Conservation (phyloP, 2,797 vertebrate genomes). For the Peromyscus melanophrys region DNA sequence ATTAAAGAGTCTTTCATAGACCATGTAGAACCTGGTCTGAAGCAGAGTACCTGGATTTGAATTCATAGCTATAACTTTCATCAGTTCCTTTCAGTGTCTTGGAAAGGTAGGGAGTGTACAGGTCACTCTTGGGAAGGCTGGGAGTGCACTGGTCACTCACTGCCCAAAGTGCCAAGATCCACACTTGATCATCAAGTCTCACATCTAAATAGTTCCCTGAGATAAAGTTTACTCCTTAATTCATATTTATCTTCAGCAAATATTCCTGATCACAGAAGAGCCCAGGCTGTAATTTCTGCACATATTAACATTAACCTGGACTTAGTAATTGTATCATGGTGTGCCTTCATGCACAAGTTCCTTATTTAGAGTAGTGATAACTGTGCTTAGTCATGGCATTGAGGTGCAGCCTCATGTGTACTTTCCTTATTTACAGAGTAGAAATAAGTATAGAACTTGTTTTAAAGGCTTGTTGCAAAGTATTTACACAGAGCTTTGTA, state of each 20-base stretch:
- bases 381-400: background rate
- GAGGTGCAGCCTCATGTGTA: background rate
- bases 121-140: no score
- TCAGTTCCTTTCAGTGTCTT: background rate
- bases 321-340: background rate
- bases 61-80: background rate
- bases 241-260: background rate
- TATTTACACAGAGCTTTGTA: background rate
- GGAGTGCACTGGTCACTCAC: background rate
- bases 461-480: background rate
- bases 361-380: background rate
- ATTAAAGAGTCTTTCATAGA: background rate
- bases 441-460: background rate
- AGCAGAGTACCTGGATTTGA: background rate
- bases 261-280: background rate
- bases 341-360: background rate
- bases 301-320: background rate
- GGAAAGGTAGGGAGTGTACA: background rate
- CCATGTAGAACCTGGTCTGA: background rate
- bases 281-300: background rate
- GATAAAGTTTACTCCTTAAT: background rate
- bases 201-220: background rate
- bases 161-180: no score
- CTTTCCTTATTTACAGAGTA: conserved; percentile 41
- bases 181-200: background rate